Evolutionary conservation across 2,113 vertebrate species (phyloP).

Genomic region (Echinops telfairi): DNA sequence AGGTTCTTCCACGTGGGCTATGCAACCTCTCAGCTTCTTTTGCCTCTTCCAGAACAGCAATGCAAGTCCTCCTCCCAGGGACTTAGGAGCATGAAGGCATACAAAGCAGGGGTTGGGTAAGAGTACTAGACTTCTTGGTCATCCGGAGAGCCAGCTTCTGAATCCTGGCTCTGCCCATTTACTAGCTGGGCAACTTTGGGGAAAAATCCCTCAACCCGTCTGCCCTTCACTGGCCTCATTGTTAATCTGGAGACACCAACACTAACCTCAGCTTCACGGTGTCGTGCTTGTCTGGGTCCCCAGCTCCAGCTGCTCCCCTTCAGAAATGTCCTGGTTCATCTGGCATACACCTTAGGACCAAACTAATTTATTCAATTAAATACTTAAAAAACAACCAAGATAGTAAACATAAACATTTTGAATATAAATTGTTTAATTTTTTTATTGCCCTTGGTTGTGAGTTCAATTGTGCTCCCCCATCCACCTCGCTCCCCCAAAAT

Average conservation of each 20-base stretch:
- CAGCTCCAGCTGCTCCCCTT: background rate
- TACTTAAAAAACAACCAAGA: background rate
- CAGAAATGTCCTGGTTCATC: background rate
- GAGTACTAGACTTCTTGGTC: background rate
- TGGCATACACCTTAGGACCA: background rate
- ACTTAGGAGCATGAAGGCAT: background rate
- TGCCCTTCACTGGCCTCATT: background rate
- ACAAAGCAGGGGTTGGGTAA: background rate
- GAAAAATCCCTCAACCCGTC: background rate
- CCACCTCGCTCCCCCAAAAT: background rate
- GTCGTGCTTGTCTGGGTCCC: background rate
- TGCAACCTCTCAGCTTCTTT: background rate
- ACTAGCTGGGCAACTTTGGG: background rate
- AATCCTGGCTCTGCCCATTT: background rate
- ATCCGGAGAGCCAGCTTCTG: background rate
- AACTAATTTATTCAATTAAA: background rate
- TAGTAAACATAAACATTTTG: background rate
- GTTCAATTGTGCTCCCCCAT: background rate
- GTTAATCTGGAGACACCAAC: background rate
- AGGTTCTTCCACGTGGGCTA: background rate
- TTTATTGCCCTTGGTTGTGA: background rate
- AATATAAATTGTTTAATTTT: constrained; percentile 7
- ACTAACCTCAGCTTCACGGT: background rate
- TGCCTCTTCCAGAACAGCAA: background rate
- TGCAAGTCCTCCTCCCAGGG: background rate